Evolutionary conservation across 2,113 vertebrate species (phyloP).

Genomic region (Agapornis roseicollis): DNA sequence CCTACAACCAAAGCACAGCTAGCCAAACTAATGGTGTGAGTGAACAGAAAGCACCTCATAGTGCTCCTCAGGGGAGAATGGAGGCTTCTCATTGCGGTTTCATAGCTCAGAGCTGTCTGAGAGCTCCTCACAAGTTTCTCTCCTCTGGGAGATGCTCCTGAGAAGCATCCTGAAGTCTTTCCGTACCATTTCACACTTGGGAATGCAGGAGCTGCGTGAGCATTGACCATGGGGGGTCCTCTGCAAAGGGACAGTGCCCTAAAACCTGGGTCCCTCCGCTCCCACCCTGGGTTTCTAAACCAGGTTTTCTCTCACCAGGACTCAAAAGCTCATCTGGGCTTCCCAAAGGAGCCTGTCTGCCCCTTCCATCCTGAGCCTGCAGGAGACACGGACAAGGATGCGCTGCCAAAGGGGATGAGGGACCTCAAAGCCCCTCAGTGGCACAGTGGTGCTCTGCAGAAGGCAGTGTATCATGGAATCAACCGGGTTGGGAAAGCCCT

Average conservation of each 20-base stretch:
- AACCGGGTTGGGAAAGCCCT: not conserved
- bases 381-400: not conserved
- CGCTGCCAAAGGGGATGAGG: not conserved
- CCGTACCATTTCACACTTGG: not conserved
- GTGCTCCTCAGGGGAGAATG: not conserved
- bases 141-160: not conserved
- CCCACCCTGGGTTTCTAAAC: not conserved
- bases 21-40: not conserved
- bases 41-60: too few relatives aligned
- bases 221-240: not conserved
- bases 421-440: not conserved
- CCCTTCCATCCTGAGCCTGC: not conserved
- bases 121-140: not conserved
- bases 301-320: not conserved
- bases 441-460: not conserved
- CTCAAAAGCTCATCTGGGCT: not conserved
- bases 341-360: not conserved
- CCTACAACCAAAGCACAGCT: not conserved
- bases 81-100: not conserved
- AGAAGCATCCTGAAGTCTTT: not conserved
- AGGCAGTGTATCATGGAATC: fast-evolving
- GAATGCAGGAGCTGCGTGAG: not conserved
- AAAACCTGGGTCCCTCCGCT: not conserved
- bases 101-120: not conserved
- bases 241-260: not conserved